These are phyloP conservation scores for Phrynosoma platyrhinos DNA, from an alignment of 2,113 vertebrate species.

Conservation along the genomic window DNA sequence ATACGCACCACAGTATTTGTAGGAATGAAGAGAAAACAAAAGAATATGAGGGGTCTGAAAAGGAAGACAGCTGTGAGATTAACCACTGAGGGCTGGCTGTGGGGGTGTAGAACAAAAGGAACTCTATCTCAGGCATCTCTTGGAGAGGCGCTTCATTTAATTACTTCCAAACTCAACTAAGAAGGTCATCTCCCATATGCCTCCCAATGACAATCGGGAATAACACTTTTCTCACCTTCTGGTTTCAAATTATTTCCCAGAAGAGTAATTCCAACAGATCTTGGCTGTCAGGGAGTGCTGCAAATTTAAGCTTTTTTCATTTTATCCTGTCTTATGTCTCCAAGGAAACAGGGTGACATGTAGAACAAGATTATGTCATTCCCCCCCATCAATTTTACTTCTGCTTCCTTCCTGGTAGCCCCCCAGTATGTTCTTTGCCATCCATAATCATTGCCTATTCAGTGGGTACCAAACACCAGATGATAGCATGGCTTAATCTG, in stretches of 20 bases:
- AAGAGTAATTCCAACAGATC: background rate
- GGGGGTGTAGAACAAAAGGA: background rate
- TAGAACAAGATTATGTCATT: background rate
- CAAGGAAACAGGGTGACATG: background rate
- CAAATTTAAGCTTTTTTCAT: background rate
- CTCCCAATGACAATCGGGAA: background rate
- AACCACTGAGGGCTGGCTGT: background rate
- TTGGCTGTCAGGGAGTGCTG: background rate
- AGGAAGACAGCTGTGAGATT: background rate
- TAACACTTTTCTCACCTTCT: background rate
- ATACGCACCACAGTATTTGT: background rate
- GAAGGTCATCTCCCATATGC: background rate
- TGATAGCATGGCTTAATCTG: too few relatives aligned
- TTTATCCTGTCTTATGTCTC: background rate
- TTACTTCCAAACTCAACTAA: conserved; percentile 20
- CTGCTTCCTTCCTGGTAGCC: background rate
- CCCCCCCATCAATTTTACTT: background rate
- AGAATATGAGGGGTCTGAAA: background rate
- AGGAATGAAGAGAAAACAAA: background rate
- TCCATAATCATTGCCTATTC: too few relatives aligned
- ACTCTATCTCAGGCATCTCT: background rate
- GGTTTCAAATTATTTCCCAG: background rate
- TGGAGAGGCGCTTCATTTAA: conserved; percentile 1
- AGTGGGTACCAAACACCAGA: too few relatives aligned
- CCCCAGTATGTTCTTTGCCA: too few relatives aligned